These are phyloP conservation scores for Harpegnathos saltator DNA, from an alignment of 1,140 invertebrate species.

Conservation along the genomic window DNA sequence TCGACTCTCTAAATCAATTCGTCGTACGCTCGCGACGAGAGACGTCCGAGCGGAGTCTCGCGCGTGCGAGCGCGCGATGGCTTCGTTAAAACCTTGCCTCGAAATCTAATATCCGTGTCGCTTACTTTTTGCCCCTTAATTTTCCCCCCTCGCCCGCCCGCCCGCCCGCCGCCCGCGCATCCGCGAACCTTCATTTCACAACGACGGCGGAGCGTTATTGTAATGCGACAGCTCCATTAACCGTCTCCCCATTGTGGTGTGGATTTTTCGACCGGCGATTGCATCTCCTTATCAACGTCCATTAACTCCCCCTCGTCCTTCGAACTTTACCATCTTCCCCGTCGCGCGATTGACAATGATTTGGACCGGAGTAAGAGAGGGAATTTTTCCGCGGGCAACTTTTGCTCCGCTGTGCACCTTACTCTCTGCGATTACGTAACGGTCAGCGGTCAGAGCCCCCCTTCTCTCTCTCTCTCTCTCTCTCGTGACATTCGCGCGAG, in stretches of 20 bases:
- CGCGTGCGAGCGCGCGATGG: conserved; percentile 37
- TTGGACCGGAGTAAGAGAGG: no score
- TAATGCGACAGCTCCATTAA: conserved; percentile 43
- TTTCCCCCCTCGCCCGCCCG: conserved; percentile 19
- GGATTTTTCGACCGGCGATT: conserved; percentile 2
- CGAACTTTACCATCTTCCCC: background rate
- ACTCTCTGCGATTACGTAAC: background rate
- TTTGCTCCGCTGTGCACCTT: background rate
- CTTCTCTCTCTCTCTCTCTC: no score
- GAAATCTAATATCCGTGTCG: conserved; percentile 54
- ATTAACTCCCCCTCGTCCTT: background rate
- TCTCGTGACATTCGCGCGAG: background rate
- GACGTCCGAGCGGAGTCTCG: conserved; percentile 32
- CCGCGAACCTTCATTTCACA: conserved; percentile 42
- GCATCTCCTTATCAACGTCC: conserved; percentile 13
- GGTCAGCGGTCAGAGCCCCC: no score
- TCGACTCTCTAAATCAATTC: conserved; percentile 49
- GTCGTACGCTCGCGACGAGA: conserved; percentile 30
- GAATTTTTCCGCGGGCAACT: background rate
- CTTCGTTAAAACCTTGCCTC: conserved; percentile 53
- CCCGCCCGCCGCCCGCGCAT: no score
- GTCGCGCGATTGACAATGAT: no score
- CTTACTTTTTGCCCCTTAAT: conserved; percentile 51
- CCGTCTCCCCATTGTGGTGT: conserved; percentile 13
- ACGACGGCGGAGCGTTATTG: conserved; percentile 24